Conservation (phyloP, 2,797 vertebrate genomes). For the Gymnoscopelus microlampas region DNA sequence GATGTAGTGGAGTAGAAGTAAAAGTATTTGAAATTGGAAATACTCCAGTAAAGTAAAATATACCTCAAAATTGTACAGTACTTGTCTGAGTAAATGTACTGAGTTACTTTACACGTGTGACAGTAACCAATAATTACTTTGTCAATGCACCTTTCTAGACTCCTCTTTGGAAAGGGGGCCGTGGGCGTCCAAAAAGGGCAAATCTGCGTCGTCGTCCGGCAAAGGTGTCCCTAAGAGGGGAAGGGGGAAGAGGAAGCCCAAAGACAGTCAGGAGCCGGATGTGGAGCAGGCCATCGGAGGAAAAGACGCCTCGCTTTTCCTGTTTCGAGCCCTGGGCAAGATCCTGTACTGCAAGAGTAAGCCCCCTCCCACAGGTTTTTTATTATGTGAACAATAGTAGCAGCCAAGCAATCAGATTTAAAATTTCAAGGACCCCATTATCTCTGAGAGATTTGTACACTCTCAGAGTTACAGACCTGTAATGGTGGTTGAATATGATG, state of each 20-base stretch:
- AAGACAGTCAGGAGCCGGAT: constrained; percentile 67
- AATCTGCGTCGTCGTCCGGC: constrained; percentile 50
- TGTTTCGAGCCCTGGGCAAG: constrained; percentile 96
- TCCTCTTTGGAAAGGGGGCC: constrained; percentile 74
- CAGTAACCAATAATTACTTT: constrained; percentile 2
- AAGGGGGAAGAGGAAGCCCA: constrained; percentile 71
- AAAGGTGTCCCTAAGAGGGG: constrained; percentile 66
- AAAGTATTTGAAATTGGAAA: too few relatives aligned
- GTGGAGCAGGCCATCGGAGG: constrained; percentile 86
- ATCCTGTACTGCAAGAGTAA: constrained; percentile 97
- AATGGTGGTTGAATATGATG: too few relatives aligned
- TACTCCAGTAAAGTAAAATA: too few relatives aligned
- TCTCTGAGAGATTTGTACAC: too few relatives aligned
- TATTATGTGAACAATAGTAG: too few relatives aligned
- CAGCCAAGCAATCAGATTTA: too few relatives aligned
- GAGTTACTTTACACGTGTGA: too few relatives aligned
- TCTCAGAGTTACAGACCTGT: too few relatives aligned
- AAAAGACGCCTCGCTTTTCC: constrained; percentile 92
- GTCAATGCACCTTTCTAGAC: constrained; percentile 56
- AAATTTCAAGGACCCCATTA: too few relatives aligned
- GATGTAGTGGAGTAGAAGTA: too few relatives aligned
- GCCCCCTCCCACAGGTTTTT: constrained; percentile 35
- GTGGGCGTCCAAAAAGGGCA: constrained; percentile 77
- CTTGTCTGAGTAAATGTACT: too few relatives aligned
- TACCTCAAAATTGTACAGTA: too few relatives aligned